A percentile compares a stretch with the other conserved stretches of the same genome.
These are phyloP conservation scores for Macrocentrus cingulum DNA, from an alignment of 1,140 invertebrate species.

Conservation along the genomic window DNA sequence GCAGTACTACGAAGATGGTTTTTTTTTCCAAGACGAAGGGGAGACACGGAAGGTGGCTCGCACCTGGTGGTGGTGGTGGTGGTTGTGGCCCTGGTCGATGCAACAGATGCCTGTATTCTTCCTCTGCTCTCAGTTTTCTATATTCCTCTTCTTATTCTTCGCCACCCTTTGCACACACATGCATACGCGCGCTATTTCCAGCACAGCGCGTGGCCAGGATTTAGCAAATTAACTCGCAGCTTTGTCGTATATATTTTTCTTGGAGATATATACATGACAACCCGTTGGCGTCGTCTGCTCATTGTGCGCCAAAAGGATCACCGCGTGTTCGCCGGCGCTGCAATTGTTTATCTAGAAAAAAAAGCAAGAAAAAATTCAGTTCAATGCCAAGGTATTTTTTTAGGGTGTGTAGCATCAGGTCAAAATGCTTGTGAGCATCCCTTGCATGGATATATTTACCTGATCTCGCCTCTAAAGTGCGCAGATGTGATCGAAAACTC, in stretches of 20 bases:
- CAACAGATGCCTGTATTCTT: constrained; percentile 31
- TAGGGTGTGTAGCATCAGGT: not conserved
- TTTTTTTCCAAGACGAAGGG: constrained; percentile 38
- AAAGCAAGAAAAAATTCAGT: too few species aligned
- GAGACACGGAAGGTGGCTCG: constrained; percentile 48
- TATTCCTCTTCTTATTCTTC: constrained; percentile 9
- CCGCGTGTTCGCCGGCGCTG: too few species aligned
- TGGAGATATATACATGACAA: not conserved
- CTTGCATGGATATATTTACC: not conserved
- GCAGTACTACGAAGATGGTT: constrained; percentile 24
- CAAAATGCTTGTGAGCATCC: not conserved
- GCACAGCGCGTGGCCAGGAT: constrained; percentile 13
- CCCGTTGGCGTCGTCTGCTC: too few species aligned
- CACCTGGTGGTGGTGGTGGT: constrained; percentile 47
- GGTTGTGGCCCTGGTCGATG: too few species aligned
- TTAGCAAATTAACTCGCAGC: constrained; percentile 10
- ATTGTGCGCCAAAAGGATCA: too few species aligned
- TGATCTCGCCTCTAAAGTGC: not conserved
- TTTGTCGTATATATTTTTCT: constrained; percentile 16
- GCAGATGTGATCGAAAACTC: not conserved
- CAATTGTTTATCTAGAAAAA: too few species aligned
- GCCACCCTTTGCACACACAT: constrained; percentile 38
- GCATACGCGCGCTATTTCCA: constrained; percentile 39
- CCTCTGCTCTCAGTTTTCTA: constrained; percentile 14
- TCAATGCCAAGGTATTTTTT: too few species aligned